Conservation (phyloP, 1,140 invertebrate species). For the Monochamus saltuarius region DNA sequence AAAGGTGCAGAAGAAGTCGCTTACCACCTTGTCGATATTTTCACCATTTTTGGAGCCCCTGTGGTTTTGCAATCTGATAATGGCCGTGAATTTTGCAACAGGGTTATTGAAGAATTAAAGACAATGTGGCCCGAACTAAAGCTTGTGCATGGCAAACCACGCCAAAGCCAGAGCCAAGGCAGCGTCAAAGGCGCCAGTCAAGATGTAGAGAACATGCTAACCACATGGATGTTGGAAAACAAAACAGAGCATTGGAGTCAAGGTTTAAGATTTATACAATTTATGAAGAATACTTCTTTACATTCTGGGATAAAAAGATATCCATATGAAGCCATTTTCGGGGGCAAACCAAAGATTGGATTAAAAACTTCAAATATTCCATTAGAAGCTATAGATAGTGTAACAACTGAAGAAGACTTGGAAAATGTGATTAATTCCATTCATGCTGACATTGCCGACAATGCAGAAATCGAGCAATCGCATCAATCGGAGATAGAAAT, state of each 20-base stretch:
- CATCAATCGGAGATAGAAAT: too few relatives aligned
- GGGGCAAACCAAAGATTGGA: slow-evolving; percentile 17
- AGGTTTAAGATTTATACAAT: slow-evolving; percentile 43
- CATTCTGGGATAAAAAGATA: slow-evolving; percentile 39
- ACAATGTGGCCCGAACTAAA: slow-evolving; percentile 50
- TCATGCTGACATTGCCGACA: too few relatives aligned
- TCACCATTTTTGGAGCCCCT: slow-evolving; percentile 39
- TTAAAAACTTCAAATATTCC: slow-evolving; percentile 24
- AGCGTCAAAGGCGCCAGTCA: slow-evolving; percentile 44
- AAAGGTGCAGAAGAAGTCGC: slow-evolving; percentile 35
- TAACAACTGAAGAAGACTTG: too few relatives aligned
- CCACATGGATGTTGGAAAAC: slow-evolving; percentile 43
- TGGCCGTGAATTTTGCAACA: slow-evolving; percentile 39
- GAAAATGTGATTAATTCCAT: too few relatives aligned
- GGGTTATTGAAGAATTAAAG: slow-evolving; percentile 42
- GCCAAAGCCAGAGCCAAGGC: slow-evolving; percentile 41
- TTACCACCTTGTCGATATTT: slow-evolving; percentile 39
- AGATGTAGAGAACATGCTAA: slow-evolving; percentile 49
- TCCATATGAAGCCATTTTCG: slow-evolving; percentile 40
- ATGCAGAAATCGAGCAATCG: too few relatives aligned
- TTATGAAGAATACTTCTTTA: slow-evolving; percentile 39
- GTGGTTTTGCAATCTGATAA: slow-evolving; percentile 47
- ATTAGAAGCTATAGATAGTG: too few relatives aligned
- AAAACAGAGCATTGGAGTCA: slow-evolving; percentile 43
- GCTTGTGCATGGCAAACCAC: slow-evolving; percentile 48